Conservation (phyloP, 1,140 invertebrate species). For the Pseudomyrmex flavicornis region DNA sequence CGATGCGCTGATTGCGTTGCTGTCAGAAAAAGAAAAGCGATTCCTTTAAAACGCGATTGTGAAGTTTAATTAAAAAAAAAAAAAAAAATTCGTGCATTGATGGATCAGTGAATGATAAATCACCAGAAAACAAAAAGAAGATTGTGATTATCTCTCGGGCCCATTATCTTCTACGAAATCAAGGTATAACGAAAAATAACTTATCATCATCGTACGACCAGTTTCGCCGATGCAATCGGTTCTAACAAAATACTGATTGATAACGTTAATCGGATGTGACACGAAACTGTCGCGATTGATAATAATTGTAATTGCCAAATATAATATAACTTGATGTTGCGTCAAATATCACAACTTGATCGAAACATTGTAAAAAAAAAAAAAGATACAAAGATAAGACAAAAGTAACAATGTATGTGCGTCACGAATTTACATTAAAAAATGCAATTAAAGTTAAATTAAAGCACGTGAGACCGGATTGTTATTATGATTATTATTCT, state of each 20-base stretch:
- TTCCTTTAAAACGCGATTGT: constrained; percentile 20
- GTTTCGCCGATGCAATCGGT: too few relatives aligned
- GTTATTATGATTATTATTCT: background rate
- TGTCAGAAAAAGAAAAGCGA: background rate
- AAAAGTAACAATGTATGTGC: too few relatives aligned
- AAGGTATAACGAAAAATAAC: constrained; percentile 37
- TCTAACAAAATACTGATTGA: too few relatives aligned
- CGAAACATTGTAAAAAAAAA: too few relatives aligned
- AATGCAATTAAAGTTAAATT: background rate
- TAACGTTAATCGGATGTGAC: too few relatives aligned
- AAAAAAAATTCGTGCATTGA: constrained; percentile 20
- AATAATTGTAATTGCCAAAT: too few relatives aligned
- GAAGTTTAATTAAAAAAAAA: background rate
- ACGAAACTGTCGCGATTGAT: too few relatives aligned
- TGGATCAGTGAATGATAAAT: constrained; percentile 27
- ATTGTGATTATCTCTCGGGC: background rate
- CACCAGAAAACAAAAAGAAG: background rate
- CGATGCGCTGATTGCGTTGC: constrained; percentile 11
- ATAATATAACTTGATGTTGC: too few relatives aligned
- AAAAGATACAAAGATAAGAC: too few relatives aligned
- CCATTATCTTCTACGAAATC: background rate
- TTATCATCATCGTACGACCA: background rate
- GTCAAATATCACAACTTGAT: too few relatives aligned
- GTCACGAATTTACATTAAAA: background rate
- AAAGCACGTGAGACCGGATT: background rate